Base-by-base conservation (phyloP, 2,113 vertebrate species). In the Okapia johnstoni region DNA sequence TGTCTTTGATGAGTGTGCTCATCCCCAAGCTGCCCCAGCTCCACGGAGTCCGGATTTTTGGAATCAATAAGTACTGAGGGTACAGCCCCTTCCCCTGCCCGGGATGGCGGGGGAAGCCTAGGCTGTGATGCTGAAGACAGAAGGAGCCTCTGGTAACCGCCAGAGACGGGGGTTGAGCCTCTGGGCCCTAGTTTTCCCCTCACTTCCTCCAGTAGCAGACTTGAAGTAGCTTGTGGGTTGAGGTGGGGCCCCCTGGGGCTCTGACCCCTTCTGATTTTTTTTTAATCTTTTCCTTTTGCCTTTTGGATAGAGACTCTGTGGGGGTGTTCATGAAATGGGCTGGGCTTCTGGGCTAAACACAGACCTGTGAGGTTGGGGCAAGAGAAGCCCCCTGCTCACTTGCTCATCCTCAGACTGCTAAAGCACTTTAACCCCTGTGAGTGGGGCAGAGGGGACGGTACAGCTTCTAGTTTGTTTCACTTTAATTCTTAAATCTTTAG, bases 1-100 rank as follows among this genome's bases (percentile, higher is more conserved):
- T 99, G 98, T 99, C 99, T 80, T 91, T 99, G 55, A 99, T 99
- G 99, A 99, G 98, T 0, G 99, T 99, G 97, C 98, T 99, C 95
- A 99, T 99, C 96, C 99, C 99, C 97, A 99, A 99, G 96, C 98
- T 99, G 94, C 99, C 99, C 86, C 99, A 99, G 98, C 89, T 99
- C 46, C 99, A 99, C 0, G 99, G 99, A n/a, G 99, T 99, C 76
- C 98, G 99, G 61, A 99, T 99, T 98, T 99, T 99, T 98, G 99
- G 99, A 86, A 99, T 99, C 98, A 99, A 99, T 98, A 99, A 99
- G 92, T 99, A 99, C 98, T 99, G 98, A 99, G 86, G 17, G 4
- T 58, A 2, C 33, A 73, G 96, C 97, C 85, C 89, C 83, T 57
- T 58, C 77, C 96, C 94, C 92, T 13, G 52, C 94, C 57, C 0